phyloP scores from a whole-genome alignment of 2,113 vertebrate genomes.

The Eptesicus fuscus region DNA sequence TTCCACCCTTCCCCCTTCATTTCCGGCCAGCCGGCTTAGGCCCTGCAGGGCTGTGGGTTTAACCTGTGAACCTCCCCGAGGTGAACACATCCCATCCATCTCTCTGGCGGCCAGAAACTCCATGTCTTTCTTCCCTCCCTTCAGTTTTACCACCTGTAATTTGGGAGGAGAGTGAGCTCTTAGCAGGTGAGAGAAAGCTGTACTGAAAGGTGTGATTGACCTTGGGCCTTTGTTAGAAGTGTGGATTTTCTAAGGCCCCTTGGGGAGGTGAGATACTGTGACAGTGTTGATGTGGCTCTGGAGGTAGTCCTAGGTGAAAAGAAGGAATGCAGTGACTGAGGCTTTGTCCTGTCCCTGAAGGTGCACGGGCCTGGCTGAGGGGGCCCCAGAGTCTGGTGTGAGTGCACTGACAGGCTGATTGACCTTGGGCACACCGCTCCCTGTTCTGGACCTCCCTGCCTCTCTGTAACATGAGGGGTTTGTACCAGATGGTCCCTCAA shows the following conservation, averaged over 20 bases:
- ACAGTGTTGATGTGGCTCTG: neutral
- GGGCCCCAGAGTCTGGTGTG: neutral
- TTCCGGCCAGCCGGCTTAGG: too few species aligned
- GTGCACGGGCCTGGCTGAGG: neutral
- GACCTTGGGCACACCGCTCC: neutral
- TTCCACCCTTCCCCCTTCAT: neutral
- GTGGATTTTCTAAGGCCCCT: neutral
- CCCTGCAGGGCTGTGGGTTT: neutral
- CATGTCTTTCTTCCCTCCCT: neutral
- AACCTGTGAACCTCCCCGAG: neutral
- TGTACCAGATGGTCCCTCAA: neutral
- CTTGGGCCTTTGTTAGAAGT: neutral
- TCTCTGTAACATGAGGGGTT: neutral
- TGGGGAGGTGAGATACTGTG: neutral
- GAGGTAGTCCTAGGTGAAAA: neutral
- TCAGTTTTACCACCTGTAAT: neutral
- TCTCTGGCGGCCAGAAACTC: neutral
- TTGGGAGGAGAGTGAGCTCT: neutral
- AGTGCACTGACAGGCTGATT: neutral
- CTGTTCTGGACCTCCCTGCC: neutral
- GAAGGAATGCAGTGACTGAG: neutral
- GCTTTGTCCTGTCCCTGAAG: neutral
- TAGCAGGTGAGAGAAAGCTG: neutral
- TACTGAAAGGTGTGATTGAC: neutral
- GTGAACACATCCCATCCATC: neutral